Evolutionary conservation across 2,888 invertebrate genomes (phyloP).

Genomic region (Acrobasis consociella): DNA sequence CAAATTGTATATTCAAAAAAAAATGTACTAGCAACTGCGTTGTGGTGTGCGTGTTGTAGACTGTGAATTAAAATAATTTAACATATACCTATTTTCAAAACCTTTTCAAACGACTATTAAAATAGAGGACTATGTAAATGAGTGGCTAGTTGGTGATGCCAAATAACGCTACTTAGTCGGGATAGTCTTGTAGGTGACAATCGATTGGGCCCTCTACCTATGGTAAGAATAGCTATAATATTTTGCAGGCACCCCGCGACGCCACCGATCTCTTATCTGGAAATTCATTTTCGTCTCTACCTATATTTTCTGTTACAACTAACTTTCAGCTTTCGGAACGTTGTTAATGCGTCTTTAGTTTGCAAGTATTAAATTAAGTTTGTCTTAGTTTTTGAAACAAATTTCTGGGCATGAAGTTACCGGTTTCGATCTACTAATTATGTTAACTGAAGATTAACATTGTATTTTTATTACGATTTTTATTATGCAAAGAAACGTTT

Average conservation of each 20-base stretch:
- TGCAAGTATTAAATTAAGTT: constrained; percentile 23
- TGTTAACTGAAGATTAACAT: background rate
- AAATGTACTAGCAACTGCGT: too few species aligned
- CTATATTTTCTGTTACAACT: constrained; percentile 24
- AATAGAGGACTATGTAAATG: background rate
- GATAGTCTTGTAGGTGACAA: constrained; percentile 14
- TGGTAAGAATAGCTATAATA: constrained; percentile 20
- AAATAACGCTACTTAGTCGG: constrained; percentile 7
- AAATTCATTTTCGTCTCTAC: constrained; percentile 22
- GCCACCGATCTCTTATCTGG: constrained; percentile 18
- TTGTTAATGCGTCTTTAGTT: constrained; percentile 21
- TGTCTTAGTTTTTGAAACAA: constrained; percentile 18
- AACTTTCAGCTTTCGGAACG: constrained; percentile 22
- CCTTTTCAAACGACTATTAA: background rate
- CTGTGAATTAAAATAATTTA: too few species aligned
- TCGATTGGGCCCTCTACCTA: constrained; percentile 15
- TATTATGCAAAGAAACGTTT: background rate
- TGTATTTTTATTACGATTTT: background rate
- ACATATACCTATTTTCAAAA: too few species aligned
- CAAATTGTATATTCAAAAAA: too few species aligned
- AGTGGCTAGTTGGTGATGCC: background rate
- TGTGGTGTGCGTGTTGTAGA: too few species aligned
- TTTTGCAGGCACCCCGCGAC: constrained; percentile 17
- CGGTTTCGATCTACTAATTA: background rate
- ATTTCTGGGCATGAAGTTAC: constrained; percentile 2